These are phyloP conservation scores for Aporophyla lueneburgensis DNA, from an alignment of 2,888 invertebrate species.

Conservation along the genomic window DNA sequence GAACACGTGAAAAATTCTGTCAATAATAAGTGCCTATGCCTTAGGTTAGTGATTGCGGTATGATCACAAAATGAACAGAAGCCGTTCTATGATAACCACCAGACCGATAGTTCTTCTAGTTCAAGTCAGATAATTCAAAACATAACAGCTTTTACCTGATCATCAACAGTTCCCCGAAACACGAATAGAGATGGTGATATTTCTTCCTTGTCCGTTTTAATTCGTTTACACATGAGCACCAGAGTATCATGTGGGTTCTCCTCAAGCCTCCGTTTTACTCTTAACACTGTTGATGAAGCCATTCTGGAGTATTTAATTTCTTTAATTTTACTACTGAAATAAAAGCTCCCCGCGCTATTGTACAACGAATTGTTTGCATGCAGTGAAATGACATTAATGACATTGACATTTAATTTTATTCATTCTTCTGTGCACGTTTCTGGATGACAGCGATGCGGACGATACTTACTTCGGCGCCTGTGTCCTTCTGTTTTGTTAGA, in stretches of 20 bases:
- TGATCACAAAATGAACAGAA: neutral
- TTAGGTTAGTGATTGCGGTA: neutral
- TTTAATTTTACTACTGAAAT: neutral
- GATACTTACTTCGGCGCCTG: too few species aligned
- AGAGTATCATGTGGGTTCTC: constrained; percentile 94
- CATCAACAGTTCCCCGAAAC: constrained; percentile 93
- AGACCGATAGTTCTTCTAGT: neutral
- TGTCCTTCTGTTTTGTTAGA: too few species aligned
- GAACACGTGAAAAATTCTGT: neutral
- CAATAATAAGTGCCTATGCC: neutral
- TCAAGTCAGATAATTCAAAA: neutral
- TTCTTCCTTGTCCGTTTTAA: constrained; percentile 90
- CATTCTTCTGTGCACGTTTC: too few species aligned
- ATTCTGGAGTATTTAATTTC: constrained; percentile 21
- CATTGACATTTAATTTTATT: neutral
- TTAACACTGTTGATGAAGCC: constrained; percentile 91
- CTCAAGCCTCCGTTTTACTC: constrained; percentile 93
- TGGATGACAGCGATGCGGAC: too few species aligned
- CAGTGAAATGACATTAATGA: neutral
- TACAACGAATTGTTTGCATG: neutral
- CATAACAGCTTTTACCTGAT: constrained; percentile 88
- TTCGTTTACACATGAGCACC: constrained; percentile 93
- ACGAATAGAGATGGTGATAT: constrained; percentile 92
- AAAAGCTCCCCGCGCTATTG: neutral
- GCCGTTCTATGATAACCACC: neutral